These are phyloP conservation scores for Stramonita haemastoma DNA, from an alignment of 2,888 invertebrate species.

Conservation along the genomic window DNA sequence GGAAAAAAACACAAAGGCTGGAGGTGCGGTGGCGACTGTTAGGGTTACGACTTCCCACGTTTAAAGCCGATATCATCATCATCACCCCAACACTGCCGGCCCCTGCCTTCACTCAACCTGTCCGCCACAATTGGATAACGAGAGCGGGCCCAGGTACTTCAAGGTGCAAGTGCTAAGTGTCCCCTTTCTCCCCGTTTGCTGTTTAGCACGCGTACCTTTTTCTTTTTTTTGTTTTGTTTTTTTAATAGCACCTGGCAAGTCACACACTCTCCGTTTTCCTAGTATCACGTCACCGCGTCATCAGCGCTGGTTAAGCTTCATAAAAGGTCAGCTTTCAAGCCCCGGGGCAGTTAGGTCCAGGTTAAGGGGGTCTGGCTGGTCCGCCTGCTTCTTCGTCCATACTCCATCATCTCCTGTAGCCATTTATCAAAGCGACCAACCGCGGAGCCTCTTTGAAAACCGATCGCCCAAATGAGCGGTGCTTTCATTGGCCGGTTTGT, in stretches of 20 bases:
- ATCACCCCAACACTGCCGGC: too few relatives aligned
- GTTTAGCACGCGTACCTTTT: too few relatives aligned
- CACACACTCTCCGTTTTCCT: background rate
- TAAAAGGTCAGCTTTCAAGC: conserved; percentile 5
- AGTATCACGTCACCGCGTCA: background rate
- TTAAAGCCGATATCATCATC: conserved; percentile 19
- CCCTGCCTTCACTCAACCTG: background rate
- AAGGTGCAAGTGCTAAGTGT: background rate
- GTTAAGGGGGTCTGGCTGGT: too few relatives aligned
- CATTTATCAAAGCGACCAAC: conserved; percentile 16
- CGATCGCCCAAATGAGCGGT: conserved; percentile 15
- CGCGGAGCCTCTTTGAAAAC: conserved; percentile 18
- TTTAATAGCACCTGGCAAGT: background rate
- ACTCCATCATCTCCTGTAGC: background rate
- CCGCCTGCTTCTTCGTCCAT: background rate
- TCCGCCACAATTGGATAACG: background rate
- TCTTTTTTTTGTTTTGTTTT: too few relatives aligned
- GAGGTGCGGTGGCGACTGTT: background rate
- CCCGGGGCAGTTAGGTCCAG: background rate
- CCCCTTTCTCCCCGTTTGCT: background rate
- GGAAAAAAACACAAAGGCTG: background rate
- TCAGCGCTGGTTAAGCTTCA: background rate
- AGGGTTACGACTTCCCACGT: conserved; percentile 11
- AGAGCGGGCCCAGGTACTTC: background rate
- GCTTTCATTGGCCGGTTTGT: background rate